Conservation (phyloP, 2,888 invertebrate genomes). For the Drosophila atripex region DNA sequence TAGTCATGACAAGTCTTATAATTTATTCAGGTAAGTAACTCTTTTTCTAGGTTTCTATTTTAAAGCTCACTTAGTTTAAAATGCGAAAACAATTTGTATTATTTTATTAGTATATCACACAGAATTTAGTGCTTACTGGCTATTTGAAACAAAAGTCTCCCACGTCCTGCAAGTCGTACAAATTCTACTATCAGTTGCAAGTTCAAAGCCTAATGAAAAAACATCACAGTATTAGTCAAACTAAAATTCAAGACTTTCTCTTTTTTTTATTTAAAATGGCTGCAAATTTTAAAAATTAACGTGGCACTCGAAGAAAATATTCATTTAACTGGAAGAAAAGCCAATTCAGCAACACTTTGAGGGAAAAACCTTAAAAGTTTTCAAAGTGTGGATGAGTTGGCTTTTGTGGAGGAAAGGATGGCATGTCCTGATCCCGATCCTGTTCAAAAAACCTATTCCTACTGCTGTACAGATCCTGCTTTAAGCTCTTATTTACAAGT, state of each 20-base stretch:
- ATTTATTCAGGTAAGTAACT: constrained; percentile 12
- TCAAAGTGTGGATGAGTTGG: constrained; percentile 65
- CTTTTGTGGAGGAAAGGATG: constrained; percentile 50
- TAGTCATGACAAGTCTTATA: not conserved
- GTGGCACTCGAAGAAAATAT: constrained; percentile 34
- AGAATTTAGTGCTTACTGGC: constrained; percentile 18
- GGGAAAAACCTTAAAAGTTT: not conserved
- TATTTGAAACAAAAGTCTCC: constrained; percentile 30
- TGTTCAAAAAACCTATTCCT: constrained; percentile 3
- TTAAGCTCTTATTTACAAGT: constrained; percentile 40
- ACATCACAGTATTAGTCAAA: constrained; percentile 75
- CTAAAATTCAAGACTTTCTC: constrained; percentile 53
- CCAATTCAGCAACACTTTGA: constrained; percentile 67
- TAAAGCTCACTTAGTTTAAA: constrained; percentile 6
- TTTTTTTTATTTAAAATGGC: constrained; percentile 42
- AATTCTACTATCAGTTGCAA: constrained; percentile 11
- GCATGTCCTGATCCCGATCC: constrained; percentile 29
- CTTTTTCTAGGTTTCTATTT: constrained; percentile 10
- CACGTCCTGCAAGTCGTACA: constrained; percentile 13
- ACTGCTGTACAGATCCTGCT: constrained; percentile 29
- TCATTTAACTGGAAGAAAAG: constrained; percentile 56
- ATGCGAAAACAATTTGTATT: constrained; percentile 21
- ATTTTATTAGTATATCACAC: constrained; percentile 42
- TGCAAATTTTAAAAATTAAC: constrained; percentile 50
- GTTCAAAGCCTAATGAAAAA: constrained; percentile 51